Evolutionary conservation across 2,113 vertebrate genomes (phyloP).

Genomic region (Caloenas nicobarica): DNA sequence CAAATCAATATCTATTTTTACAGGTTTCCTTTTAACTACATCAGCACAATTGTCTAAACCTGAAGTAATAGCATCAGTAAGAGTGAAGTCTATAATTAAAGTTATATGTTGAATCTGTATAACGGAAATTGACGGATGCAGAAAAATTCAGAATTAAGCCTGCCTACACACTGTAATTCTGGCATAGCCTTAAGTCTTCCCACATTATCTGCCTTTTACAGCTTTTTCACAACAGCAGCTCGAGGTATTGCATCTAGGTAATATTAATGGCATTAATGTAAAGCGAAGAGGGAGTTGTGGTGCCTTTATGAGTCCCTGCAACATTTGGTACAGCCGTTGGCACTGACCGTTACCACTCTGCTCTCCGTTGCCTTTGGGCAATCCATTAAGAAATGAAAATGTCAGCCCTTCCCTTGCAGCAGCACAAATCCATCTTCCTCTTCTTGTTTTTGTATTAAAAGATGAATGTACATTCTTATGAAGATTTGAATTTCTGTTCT

Average conservation of each 20-base stretch:
- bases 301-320: background rate
- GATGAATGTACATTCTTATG: background rate
- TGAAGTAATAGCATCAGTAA: background rate
- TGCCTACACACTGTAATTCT: background rate
- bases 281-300: background rate
- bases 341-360: background rate
- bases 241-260: background rate
- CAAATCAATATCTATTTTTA: conserved; percentile 59
- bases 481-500: background rate
- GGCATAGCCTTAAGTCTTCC: background rate
- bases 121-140: background rate
- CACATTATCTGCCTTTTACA: background rate
- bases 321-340: rapidly evolving
- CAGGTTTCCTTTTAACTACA: background rate
- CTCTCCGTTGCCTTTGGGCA: background rate
- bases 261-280: background rate
- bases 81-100: conserved; percentile 16
- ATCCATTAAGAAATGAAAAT: background rate
- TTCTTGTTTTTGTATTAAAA: background rate
- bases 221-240: background rate
- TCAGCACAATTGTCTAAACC: conserved; percentile 26
- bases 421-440: background rate
- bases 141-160: background rate
- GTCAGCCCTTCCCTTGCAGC: background rate
- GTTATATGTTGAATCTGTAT: background rate